Percentiles rank a stretch among this genome's conserved stretches.
These are phyloP conservation scores for Reinhardtius hippoglossoides DNA, from an alignment of 2,113 vertebrate genomes.

Conservation along the genomic window DNA sequence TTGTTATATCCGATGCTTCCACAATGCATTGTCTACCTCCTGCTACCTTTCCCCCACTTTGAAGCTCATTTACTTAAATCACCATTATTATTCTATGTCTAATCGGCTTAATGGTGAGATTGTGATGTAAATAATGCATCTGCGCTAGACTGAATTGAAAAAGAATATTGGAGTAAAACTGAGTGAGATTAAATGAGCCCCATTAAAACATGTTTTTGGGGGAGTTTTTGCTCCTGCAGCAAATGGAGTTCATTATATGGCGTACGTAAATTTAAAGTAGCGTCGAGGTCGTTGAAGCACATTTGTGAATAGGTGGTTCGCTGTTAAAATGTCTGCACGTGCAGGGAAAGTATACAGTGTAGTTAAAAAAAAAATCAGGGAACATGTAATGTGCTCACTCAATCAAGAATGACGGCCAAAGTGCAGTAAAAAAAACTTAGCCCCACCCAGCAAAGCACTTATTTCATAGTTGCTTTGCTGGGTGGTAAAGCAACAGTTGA, in stretches of 20 bases:
- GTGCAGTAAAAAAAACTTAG: constrained; percentile 33
- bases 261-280: constrained; percentile 24
- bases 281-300: constrained; percentile 18
- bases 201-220: constrained; percentile 7
- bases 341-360: constrained; percentile 9
- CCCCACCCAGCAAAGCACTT: too few species aligned
- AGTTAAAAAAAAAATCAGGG: constrained; percentile 12
- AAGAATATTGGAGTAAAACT: not conserved
- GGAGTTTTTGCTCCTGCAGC: not conserved
- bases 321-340: constrained; percentile 33
- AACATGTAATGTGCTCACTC: constrained; percentile 19
- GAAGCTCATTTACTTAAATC: constrained; percentile 37
- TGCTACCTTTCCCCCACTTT: constrained; percentile 6
- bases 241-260: constrained; percentile 33
- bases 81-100: constrained; percentile 19
- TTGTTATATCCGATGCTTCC: constrained; percentile 24
- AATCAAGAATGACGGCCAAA: constrained; percentile 30
- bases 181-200: constrained; percentile 13
- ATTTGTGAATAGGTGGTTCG: constrained; percentile 35
- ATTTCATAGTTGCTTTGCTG: constrained; percentile 6
- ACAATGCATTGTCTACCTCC: not conserved
- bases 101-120: constrained; percentile 29
- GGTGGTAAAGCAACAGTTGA: not conserved
- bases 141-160: constrained; percentile 17
- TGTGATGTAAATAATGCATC: constrained; percentile 46